phyloP scores from a whole-genome alignment of 2,888 invertebrate species.

The Andrena flavipes region DNA sequence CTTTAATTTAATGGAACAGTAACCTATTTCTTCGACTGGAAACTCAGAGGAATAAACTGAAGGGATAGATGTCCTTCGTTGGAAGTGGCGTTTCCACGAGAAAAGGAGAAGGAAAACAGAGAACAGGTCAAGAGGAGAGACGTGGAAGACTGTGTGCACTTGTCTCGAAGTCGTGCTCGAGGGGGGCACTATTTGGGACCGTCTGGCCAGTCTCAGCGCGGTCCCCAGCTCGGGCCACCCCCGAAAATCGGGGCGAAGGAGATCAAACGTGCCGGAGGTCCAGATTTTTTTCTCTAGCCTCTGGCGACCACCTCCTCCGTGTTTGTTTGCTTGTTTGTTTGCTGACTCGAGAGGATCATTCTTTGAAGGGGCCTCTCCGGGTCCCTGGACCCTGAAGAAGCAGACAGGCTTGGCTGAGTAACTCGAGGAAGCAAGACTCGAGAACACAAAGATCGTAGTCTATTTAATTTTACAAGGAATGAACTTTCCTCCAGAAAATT shows the following conservation, averaged over 20 bases:
- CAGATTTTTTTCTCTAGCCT: constrained; percentile 24
- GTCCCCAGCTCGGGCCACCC: constrained; percentile 62
- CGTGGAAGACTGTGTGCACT: constrained; percentile 53
- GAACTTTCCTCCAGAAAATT: no score
- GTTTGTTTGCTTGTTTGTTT: constrained; percentile 80
- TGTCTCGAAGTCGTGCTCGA: constrained; percentile 50
- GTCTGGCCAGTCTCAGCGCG: constrained; percentile 53
- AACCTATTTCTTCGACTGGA: no score
- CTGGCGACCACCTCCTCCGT: constrained; percentile 53
- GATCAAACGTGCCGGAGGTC: constrained; percentile 74
- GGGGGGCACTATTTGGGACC: constrained; percentile 50
- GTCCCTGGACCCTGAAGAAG: neutral
- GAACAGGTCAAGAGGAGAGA: constrained; percentile 57
- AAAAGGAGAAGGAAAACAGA: neutral
- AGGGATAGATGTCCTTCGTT: neutral
- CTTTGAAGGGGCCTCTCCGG: neutral
- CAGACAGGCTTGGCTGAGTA: neutral
- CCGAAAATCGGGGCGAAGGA: constrained; percentile 64
- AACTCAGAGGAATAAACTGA: neutral
- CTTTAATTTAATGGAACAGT: no score
- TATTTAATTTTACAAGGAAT: no score
- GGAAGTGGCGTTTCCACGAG: neutral
- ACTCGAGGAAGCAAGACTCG: neutral
- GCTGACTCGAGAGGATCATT: constrained; percentile 60
- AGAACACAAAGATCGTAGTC: no score